A percentile compares a stretch with the other conserved stretches of the same genome.
These are phyloP conservation scores for Drosophila suzukii DNA, from an alignment of 1,140 invertebrate species.

Conservation along the genomic window DNA sequence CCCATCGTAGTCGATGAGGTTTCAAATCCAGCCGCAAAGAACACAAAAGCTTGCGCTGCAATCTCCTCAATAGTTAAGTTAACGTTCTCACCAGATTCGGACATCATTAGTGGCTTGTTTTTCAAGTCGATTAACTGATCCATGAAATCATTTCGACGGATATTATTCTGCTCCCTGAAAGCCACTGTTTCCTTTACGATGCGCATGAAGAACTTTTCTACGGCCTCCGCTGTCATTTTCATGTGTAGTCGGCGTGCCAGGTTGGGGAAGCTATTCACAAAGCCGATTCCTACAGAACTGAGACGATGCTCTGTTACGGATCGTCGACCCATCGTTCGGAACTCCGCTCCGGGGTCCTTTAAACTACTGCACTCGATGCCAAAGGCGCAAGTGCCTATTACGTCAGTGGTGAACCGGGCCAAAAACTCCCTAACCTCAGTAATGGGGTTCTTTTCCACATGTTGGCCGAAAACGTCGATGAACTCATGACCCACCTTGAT, in stretches of 20 bases:
- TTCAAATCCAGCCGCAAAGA: slow-evolving; percentile 87
- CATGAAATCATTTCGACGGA: slow-evolving; percentile 86
- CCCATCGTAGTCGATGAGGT: slow-evolving; percentile 87
- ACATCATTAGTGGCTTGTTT: slow-evolving; percentile 79
- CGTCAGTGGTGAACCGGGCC: slow-evolving; percentile 78
- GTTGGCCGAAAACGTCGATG: slow-evolving; percentile 49
- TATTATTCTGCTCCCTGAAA: slow-evolving; percentile 85
- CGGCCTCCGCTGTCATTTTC: slow-evolving; percentile 83
- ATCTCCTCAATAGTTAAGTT: slow-evolving; percentile 78
- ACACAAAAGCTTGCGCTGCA: slow-evolving; percentile 85
- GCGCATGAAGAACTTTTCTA: slow-evolving; percentile 85
- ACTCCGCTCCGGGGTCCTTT: slow-evolving; percentile 85
- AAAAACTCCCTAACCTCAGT: slow-evolving; percentile 72
- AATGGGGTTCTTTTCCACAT: slow-evolving; percentile 16
- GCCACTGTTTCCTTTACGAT: slow-evolving; percentile 85
- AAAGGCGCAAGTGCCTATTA: slow-evolving; percentile 88
- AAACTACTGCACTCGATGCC: slow-evolving; percentile 87
- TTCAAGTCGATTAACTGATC: slow-evolving; percentile 85
- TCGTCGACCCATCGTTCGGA: slow-evolving; percentile 80
- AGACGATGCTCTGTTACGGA: slow-evolving; percentile 50
- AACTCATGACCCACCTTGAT: slow-evolving; percentile 76
- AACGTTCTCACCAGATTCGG: slow-evolving; percentile 57
- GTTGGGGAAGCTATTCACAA: slow-evolving; percentile 62
- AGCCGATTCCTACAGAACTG: slow-evolving; percentile 5
- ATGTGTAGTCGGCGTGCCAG: slow-evolving; percentile 46